phyloP scores from a whole-genome alignment of 2,113 vertebrate species.

The Hippolais icterina region DNA sequence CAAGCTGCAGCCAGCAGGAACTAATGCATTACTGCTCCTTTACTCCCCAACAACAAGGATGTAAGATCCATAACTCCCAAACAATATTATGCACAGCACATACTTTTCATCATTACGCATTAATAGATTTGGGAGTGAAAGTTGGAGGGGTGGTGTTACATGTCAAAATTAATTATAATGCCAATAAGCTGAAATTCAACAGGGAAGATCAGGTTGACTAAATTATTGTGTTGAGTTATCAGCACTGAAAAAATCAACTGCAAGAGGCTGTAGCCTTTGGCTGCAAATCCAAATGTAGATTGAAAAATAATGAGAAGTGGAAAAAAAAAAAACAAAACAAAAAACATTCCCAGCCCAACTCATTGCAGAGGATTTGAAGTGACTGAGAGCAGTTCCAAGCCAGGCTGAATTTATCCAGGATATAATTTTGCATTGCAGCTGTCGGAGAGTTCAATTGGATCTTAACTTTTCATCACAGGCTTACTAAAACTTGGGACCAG shows the following conservation, averaged over 20 bases:
- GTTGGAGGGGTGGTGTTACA: conserved; percentile 62
- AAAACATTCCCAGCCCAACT: background rate
- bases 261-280: conserved; percentile 23
- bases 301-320: background rate
- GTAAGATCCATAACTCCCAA: conserved; percentile 22
- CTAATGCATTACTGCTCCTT: background rate
- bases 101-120: conserved; percentile 53
- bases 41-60: background rate
- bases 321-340: background rate
- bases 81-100: conserved; percentile 10
- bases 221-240: conserved; percentile 53
- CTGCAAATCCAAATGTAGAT: background rate
- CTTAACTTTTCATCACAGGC: background rate
- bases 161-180: conserved; percentile 69
- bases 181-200: conserved; percentile 59
- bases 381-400: background rate
- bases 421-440: background rate
- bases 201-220: conserved; percentile 59
- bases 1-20: background rate
- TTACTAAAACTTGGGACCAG: background rate
- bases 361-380: background rate
- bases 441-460: background rate
- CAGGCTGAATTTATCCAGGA: background rate
- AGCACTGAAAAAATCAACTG: conserved; percentile 29
- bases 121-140: conserved; percentile 59